Percentiles rank a stretch among this genome's conserved stretches.
Conservation (phyloP, 2,113 vertebrate genomes). For the Nettapus auritus region DNA sequence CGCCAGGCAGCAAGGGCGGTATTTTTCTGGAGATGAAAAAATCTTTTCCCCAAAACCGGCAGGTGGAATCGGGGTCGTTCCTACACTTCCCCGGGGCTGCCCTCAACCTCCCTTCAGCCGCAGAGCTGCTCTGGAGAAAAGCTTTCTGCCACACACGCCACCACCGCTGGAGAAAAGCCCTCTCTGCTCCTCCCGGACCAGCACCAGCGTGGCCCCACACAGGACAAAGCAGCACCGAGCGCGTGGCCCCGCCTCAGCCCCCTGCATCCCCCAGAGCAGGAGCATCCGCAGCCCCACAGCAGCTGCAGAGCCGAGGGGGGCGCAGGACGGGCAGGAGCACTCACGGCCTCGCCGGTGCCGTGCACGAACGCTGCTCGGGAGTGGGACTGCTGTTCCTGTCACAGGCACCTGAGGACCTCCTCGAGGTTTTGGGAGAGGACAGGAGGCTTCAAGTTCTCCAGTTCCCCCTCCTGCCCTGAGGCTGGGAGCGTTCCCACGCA, state of each 20-base stretch:
- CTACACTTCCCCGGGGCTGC: fast-evolving
- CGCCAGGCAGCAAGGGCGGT: fast-evolving
- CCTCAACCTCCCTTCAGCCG: not conserved
- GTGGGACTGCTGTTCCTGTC: not conserved
- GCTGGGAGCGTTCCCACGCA: fast-evolving
- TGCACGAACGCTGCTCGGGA: fast-evolving
- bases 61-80: not conserved
- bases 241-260: fast-evolving
- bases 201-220: no score
- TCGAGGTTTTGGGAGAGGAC: no score
- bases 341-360: fast-evolving
- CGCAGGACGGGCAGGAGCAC: fast-evolving
- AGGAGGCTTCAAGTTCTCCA: fast-evolving
- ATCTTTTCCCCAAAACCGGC: not conserved
- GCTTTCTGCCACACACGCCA: not conserved
- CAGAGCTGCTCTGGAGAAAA: not conserved
- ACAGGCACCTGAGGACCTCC: not conserved
- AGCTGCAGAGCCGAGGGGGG: not conserved
- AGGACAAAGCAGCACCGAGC: not conserved
- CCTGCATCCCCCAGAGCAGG: fast-evolving
- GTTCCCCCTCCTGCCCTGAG: not conserved
- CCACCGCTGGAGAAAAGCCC: not conserved
- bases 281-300: not conserved
- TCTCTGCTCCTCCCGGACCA: not conserved
- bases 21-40: not conserved